These are phyloP conservation scores for Torymus tubicola DNA, from an alignment of 2,888 invertebrate species.

Conservation along the genomic window DNA sequence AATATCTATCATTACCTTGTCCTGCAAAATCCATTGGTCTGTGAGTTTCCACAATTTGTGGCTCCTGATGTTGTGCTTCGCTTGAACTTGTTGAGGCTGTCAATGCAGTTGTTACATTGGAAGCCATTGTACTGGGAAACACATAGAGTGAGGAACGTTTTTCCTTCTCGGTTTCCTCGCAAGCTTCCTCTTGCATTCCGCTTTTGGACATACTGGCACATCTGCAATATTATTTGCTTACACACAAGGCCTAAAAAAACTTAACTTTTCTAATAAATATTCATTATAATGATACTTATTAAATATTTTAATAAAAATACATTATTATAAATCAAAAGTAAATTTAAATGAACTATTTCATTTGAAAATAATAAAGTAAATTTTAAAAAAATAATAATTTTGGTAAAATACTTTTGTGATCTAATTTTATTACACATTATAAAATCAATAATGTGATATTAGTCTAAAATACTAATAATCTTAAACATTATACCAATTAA, in stretches of 20 bases:
- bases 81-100: slow-evolving; percentile 56
- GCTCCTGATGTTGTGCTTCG: slow-evolving; percentile 48
- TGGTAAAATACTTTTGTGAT: no score
- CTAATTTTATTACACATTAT: no score
- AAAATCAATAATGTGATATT: no score
- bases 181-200: slow-evolving; percentile 79
- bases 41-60: not conserved
- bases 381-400: no score
- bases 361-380: no score
- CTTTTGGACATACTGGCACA: slow-evolving; percentile 84
- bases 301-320: no score
- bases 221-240: slow-evolving; percentile 75
- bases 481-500: no score
- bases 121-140: slow-evolving; percentile 66
- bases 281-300: no score
- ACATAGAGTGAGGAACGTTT: slow-evolving; percentile 71
- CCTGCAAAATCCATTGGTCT: slow-evolving; percentile 17
- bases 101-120: slow-evolving; percentile 56
- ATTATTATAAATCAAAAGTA: no score
- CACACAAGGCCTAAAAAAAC: not conserved
- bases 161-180: slow-evolving; percentile 68
- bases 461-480: no score
- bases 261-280: not conserved
- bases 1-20: not conserved
- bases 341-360: no score